Conservation (phyloP, 2,113 vertebrate genomes). For the Silurus glanis region DNA sequence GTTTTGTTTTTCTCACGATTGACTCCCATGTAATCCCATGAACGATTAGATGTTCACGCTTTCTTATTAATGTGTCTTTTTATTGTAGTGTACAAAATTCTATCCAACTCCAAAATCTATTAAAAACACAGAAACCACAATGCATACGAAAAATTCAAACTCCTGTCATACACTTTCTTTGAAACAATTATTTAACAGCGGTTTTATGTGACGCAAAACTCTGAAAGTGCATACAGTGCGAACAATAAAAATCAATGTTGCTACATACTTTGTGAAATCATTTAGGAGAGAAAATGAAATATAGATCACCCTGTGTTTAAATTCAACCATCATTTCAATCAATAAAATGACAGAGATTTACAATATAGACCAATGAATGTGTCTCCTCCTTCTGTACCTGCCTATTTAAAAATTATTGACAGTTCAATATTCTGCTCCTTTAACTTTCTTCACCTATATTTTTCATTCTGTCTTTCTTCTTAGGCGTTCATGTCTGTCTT, state of each 20-base stretch:
- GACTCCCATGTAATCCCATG: background rate
- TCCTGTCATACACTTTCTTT: background rate
- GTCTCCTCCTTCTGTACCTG: background rate
- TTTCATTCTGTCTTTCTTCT: background rate
- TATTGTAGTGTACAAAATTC: background rate
- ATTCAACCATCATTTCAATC: constrained; percentile 46
- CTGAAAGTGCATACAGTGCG: background rate
- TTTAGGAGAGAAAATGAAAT: constrained; percentile 48
- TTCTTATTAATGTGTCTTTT: too few species aligned
- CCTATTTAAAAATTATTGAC: constrained; percentile 30
- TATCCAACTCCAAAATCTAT: background rate
- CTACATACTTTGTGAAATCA: constrained; percentile 30
- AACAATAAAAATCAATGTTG: constrained; percentile 42
- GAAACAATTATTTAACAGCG: constrained; percentile 3
- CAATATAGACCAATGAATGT: constrained; percentile 34
- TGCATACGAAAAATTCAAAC: background rate
- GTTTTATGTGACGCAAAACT: background rate
- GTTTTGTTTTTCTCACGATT: too few species aligned
- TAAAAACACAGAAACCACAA: background rate
- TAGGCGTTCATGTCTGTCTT: constrained; percentile 1
- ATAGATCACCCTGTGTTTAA: constrained; percentile 49
- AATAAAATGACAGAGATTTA: constrained; percentile 41
- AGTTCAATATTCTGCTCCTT: constrained; percentile 26
- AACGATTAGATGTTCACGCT: background rate
- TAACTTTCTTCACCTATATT: background rate